A percentile compares a stretch with the other conserved stretches of the same genome.
These are phyloP conservation scores for Zhuqinia jingwanae DNA, from an alignment of 2,888 invertebrate species.

Conservation along the genomic window DNA sequence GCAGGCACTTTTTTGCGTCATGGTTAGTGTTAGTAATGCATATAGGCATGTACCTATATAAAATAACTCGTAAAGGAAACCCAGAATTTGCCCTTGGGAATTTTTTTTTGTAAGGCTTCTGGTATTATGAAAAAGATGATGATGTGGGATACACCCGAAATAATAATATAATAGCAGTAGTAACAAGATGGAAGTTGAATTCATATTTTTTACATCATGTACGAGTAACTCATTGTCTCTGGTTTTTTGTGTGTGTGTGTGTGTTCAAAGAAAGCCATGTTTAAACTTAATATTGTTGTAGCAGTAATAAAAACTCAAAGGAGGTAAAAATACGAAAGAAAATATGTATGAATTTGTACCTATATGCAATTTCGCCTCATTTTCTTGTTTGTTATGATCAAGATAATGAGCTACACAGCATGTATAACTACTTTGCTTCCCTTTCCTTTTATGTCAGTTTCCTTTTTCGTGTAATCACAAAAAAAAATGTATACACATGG, in stretches of 20 bases:
- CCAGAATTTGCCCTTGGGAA: neutral
- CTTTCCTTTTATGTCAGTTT: neutral
- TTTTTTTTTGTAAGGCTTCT: neutral
- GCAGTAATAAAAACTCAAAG: conserved; percentile 17
- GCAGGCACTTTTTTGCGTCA: neutral
- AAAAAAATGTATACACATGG: neutral
- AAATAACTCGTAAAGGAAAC: neutral
- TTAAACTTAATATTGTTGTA: conserved; percentile 39
- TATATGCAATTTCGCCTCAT: conserved; percentile 1
- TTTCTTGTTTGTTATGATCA: conserved; percentile 7
- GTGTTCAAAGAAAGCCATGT: conserved; percentile 27
- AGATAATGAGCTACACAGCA: neutral
- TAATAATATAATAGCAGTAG: too few species aligned
- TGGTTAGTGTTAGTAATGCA: neutral
- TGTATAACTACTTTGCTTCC: neutral
- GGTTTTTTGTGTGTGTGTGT: too few species aligned
- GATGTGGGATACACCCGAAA: too few species aligned
- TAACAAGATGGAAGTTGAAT: conserved; percentile 14
- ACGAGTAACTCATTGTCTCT: neutral
- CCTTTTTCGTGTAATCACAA: too few species aligned
- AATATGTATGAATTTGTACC: neutral
- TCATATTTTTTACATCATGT: too few species aligned
- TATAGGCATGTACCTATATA: neutral
- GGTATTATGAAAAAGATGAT: neutral
- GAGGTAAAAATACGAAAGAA: neutral